phyloP scores from a whole-genome alignment of 2,888 invertebrate genomes.

The Leptinotarsa haldemani region DNA sequence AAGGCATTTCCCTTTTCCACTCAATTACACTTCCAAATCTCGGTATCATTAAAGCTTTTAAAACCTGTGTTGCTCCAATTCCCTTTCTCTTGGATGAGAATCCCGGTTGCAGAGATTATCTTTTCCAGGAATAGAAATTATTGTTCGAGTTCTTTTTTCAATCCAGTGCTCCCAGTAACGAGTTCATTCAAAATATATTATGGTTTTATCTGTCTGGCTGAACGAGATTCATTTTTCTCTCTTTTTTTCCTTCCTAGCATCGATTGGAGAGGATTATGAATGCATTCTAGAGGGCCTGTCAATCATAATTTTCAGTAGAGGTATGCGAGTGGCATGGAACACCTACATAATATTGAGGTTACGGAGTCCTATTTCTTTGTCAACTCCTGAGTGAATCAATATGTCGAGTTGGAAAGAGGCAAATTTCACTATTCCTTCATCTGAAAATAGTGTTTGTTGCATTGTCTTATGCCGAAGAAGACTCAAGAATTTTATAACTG shows the following conservation, averaged over 20 bases:
- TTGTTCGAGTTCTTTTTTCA: constrained; percentile 5
- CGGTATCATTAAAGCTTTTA: background rate
- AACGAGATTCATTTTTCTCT: background rate
- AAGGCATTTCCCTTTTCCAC: background rate
- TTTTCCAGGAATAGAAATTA: background rate
- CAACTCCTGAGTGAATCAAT: too few species aligned
- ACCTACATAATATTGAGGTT: too few species aligned
- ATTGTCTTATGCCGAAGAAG: accelerated
- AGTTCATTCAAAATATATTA: constrained; percentile 4
- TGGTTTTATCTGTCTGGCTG: background rate
- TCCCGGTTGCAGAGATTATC: background rate
- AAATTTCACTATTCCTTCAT: too few species aligned
- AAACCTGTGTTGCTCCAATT: background rate
- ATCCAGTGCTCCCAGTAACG: background rate
- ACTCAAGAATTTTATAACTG: too few species aligned
- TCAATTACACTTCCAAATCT: background rate
- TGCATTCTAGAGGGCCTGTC: too few species aligned
- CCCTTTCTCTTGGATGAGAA: background rate
- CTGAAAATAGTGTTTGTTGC: too few species aligned
- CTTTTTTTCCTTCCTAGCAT: background rate
- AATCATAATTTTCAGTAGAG: too few species aligned
- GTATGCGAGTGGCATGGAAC: background rate
- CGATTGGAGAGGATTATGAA: background rate
- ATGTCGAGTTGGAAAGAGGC: too few species aligned
- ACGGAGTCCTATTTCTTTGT: too few species aligned